Base-by-base conservation (phyloP, 2,797 vertebrate genomes). In the Crenuchus spilurus region DNA sequence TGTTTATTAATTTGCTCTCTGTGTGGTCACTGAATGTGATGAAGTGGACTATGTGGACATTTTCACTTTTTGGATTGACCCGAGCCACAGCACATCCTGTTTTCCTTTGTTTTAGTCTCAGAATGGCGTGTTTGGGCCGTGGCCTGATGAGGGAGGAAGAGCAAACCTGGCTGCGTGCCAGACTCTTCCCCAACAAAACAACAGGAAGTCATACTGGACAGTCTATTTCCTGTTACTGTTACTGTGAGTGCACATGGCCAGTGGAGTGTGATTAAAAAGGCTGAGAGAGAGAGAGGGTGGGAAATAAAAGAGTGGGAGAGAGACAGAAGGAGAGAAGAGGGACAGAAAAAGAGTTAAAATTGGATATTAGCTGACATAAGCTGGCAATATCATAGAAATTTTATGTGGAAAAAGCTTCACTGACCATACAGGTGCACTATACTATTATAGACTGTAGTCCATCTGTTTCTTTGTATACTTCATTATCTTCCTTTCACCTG, bases 201-300 rank as follows among this genome's bases (percentile, higher is more conserved):
- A 72, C 75, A 72, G 70, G 70, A 77, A 77, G 75, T 72, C 44
- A 26, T 72, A 52, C 33, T 60, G 63, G 71, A 51, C 35, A 24
- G 41, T 63, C 71, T 39, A 42, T 48, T 77, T 72, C 70, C 63
- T 78, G 48, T 41, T 46, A 26, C 22, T 26, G 49, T 26, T 11
- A n/a, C 33, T 30, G 64, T 39, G 20, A 61, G 22, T 20, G 35
- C 57, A 61, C 57, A 37, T 31, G 28, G 14, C 10, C 33, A 57
- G 54, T n/a, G 30, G 54, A 57, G 54, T 18, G 6, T 57, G 51
- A 54, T 57, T 57, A 57, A 60, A 37, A 54, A 54, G 5, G 49
- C 22, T 55, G 11, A 28, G 10, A 35, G 44, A 37, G 35, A 41
- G 55, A 35, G 30, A 31, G 54, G 2, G n/a, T n/a, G n/a, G n/a